Evolutionary conservation across 2,113 vertebrate genomes (phyloP), one percentile per base, ranked within the genome.

Genomic region (Siniperca chuatsi): DNA sequence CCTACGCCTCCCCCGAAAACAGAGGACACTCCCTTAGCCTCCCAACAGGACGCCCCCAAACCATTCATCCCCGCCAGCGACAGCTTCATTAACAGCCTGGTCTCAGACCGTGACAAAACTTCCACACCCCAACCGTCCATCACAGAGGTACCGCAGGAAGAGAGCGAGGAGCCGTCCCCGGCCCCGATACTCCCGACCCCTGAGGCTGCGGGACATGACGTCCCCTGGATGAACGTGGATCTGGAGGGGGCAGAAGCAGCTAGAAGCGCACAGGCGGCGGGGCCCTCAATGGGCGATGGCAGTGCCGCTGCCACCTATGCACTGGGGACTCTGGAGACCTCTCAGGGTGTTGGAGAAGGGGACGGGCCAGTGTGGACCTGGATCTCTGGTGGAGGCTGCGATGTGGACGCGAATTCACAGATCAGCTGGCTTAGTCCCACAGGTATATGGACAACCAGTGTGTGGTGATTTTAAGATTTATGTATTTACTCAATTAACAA

Each of bases 201-300:
- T 10, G 87, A 62, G 0, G 73, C 85, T 2, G 78, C 64, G 0
- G 74, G 82, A 4, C 88, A 79, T 0, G 95, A 96, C 1, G 87
- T 95, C 61, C 97, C 96, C 61, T 99, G 98, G 98, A 98, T 97
- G 88, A 98, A 96, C 13, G 98, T 99, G 48, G 98, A 99, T 85
- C 92, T 99, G 85, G 97, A 98, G 87, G 98, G 97, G 67, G 94
- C 96, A 1, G 95, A 90, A 16, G 90, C 88, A 0, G 76, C 95
- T 1, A 83, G 88, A 15, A 90, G 91, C 3, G 5, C 65, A 76
- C 0, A 52, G 46, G 65, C 15, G 2, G 76, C 67, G 7, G 77
- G 46, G 37, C 4, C 35, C 2, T 70, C 57, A 0, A 8, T 60
- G 12, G 79, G 74, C 9, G 87, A 92, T 0, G 84, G 87, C 0